phyloP scores from a whole-genome alignment of 2,888 invertebrate species.

The Hirtodrosophila alboralis region DNA sequence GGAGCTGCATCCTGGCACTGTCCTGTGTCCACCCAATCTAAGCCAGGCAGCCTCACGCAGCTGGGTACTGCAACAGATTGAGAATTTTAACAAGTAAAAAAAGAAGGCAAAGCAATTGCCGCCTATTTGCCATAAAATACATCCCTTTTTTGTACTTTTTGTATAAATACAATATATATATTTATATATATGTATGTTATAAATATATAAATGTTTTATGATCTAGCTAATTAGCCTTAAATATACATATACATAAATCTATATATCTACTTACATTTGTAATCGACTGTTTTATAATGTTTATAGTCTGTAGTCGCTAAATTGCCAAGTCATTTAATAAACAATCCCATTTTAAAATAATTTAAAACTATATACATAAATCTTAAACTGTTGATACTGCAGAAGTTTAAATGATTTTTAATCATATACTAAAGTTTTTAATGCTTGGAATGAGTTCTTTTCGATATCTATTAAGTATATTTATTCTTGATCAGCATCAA shows the following conservation, averaged over 20 bases:
- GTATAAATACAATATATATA: no score
- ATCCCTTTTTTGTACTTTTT: constrained; percentile 26
- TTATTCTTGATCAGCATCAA: no score
- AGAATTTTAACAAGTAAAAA: constrained; percentile 83
- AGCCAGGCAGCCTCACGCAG: constrained; percentile 81
- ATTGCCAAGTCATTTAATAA: constrained; percentile 60
- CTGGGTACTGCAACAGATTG: constrained; percentile 84
- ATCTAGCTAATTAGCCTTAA: constrained; percentile 34
- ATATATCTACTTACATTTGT: constrained; percentile 30
- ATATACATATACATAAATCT: constrained; percentile 17
- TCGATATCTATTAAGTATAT: no score
- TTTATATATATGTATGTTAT: constrained; percentile 10
- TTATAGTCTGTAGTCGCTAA: constrained; percentile 28
- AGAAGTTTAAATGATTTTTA: no score
- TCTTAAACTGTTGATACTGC: no score
- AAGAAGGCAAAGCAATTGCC: constrained; percentile 8
- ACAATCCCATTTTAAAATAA: constrained; percentile 19
- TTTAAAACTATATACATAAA: no score
- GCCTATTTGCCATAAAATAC: constrained; percentile 59
- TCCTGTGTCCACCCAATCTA: constrained; percentile 77
- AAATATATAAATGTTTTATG: constrained; percentile 7
- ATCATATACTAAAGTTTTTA: no score
- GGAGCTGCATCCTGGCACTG: constrained; percentile 50
- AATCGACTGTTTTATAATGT: constrained; percentile 63
- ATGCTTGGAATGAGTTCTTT: no score